Evolutionary conservation across 2,888 invertebrate genomes (phyloP).

Genomic region (Ashinkailepas kermadecensis): DNA sequence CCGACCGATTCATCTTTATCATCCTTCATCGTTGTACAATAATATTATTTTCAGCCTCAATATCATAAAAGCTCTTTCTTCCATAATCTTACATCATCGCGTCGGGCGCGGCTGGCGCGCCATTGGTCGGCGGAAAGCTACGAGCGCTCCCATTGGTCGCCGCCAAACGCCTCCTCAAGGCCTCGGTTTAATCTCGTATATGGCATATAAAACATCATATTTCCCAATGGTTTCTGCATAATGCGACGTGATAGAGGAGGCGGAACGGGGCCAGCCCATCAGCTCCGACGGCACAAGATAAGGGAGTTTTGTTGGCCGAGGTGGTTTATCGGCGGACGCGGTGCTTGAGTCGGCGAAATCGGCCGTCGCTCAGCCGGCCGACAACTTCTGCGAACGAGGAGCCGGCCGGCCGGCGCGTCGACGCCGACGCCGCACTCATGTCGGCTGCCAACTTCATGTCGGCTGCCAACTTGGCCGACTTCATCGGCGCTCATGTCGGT

Average conservation of each 20-base stretch:
- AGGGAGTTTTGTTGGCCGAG: conserved; percentile 3
- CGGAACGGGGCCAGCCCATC: conserved; percentile 6
- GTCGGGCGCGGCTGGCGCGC: background rate
- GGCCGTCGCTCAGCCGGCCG: background rate
- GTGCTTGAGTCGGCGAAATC: background rate
- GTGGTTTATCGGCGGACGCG: background rate
- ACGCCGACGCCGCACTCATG: background rate
- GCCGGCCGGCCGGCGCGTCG: background rate
- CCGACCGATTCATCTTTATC: conserved; percentile 15
- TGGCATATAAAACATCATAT: conserved; percentile 23
- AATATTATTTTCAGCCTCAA: conserved; percentile 22
- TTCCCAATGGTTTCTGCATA: conserved; percentile 22
- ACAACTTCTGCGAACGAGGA: background rate
- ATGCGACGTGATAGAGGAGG: conserved; percentile 19
- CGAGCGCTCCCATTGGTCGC: conserved; percentile 5
- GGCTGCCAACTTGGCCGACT: background rate
- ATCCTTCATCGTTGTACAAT: conserved; percentile 22
- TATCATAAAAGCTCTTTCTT: conserved; percentile 22
- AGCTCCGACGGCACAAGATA: background rate
- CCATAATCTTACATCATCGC: conserved; percentile 22
- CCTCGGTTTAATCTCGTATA: conserved; percentile 20
- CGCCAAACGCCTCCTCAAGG: background rate
- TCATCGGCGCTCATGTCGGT: background rate
- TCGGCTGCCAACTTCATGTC: background rate
- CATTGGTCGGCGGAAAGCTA: background rate